Evolutionary conservation across 2,797 vertebrate genomes (phyloP).

Genomic region (Pampus argenteus): DNA sequence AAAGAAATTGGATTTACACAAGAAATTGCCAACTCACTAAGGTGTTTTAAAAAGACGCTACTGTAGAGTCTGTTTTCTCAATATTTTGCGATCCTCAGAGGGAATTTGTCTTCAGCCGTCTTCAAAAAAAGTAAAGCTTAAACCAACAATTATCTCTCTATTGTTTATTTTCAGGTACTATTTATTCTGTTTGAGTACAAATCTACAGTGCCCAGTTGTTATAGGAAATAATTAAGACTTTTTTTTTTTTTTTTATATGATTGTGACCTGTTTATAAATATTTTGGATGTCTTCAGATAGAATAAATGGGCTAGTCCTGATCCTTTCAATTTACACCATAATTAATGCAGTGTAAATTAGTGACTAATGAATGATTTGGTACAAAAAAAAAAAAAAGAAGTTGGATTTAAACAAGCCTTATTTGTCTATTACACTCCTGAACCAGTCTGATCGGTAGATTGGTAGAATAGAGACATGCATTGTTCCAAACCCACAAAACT

Average conservation of each 20-base stretch:
- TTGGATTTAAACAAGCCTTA: background rate
- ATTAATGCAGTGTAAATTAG: too few relatives aligned
- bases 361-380: too few relatives aligned
- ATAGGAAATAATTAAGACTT: too few relatives aligned
- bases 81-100: background rate
- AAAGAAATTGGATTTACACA: constrained; percentile 45
- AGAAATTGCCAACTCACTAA: constrained; percentile 27
- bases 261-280: too few relatives aligned
- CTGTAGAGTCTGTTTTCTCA: constrained; percentile 1
- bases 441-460: constrained; percentile 9
- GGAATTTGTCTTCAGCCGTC: background rate
- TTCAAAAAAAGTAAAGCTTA: constrained; percentile 24
- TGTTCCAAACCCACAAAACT: constrained; percentile 2
- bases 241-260: too few relatives aligned
- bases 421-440: constrained; percentile 20
- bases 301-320: background rate
- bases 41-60: background rate
- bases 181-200: too few relatives aligned
- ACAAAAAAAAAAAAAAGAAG: too few relatives aligned
- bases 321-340: background rate
- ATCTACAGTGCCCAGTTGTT: too few relatives aligned
- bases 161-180: too few relatives aligned
- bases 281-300: too few relatives aligned
- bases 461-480: too few relatives aligned
- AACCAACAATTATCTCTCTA: background rate